Conservation (phyloP, 2,888 invertebrate genomes). For the Acanthoscelides obtectus region DNA sequence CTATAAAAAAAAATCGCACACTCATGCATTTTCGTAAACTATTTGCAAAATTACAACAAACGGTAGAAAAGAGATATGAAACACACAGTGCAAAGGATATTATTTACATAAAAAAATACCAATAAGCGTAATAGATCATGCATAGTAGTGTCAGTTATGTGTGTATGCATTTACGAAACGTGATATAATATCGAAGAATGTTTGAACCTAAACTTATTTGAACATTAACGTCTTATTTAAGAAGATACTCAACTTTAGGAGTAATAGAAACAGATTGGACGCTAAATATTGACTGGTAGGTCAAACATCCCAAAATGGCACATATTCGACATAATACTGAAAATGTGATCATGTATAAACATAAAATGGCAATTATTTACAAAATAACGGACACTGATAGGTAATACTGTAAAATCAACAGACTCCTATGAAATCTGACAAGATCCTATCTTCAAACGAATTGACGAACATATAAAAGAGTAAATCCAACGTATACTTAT, state of each 20-base stretch:
- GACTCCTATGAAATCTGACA: neutral
- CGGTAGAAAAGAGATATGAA: neutral
- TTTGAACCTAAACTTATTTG: neutral
- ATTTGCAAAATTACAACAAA: neutral
- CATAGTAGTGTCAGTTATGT: neutral
- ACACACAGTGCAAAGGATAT: constrained; percentile 20
- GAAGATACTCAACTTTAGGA: too few relatives aligned
- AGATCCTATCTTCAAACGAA: neutral
- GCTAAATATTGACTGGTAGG: too few relatives aligned
- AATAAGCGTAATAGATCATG: neutral
- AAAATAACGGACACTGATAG: neutral
- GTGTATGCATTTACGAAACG: neutral
- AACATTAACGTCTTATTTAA: too few relatives aligned
- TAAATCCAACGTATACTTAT: neutral
- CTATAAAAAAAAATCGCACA: constrained; percentile 9
- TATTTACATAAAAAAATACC: constrained; percentile 12
- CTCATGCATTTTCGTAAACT: neutral
- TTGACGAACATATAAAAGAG: neutral
- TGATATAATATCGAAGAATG: neutral
- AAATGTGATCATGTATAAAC: neutral
- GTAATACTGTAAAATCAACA: neutral
- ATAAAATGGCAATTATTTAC: neutral
- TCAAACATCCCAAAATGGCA: neutral
- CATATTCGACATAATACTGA: neutral
- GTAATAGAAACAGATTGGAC: too few relatives aligned